Conservation (phyloP, 2,888 invertebrate species). For the Hymenopus coronatus region DNA sequence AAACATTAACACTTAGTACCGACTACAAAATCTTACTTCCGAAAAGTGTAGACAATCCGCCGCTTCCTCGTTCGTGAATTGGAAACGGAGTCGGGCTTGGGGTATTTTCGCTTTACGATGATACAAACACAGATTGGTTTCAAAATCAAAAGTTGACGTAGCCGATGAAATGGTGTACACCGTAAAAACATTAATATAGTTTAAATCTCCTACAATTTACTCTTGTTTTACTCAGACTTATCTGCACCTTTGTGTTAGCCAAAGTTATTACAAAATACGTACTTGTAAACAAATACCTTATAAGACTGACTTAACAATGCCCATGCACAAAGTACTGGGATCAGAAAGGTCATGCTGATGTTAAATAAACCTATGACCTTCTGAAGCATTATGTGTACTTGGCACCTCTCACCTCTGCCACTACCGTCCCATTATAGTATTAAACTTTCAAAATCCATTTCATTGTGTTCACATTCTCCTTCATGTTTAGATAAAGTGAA, state of each 20-base stretch:
- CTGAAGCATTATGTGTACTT: not conserved
- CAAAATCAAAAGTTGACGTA: no score
- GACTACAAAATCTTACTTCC: no score
- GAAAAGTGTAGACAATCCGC: no score
- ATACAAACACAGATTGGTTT: no score
- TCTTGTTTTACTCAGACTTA: not conserved
- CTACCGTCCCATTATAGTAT: not conserved
- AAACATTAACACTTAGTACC: no score
- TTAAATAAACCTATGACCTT: not conserved
- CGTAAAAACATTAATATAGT: not conserved
- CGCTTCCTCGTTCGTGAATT: no score
- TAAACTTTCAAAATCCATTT: not conserved
- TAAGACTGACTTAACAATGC: not conserved
- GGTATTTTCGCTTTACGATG: no score
- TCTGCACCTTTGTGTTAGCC: not conserved
- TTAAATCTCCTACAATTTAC: not conserved
- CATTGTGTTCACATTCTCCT: not conserved
- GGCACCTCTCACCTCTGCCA: not conserved
- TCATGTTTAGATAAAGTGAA: not conserved
- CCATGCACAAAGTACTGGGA: not conserved
- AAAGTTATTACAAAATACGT: not conserved
- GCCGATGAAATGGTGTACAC: no score
- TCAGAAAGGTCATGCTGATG: not conserved
- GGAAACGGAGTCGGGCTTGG: no score
- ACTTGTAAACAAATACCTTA: not conserved